phyloP scores from a whole-genome alignment of 2,888 invertebrate species.

The Lucinisca nassula region DNA sequence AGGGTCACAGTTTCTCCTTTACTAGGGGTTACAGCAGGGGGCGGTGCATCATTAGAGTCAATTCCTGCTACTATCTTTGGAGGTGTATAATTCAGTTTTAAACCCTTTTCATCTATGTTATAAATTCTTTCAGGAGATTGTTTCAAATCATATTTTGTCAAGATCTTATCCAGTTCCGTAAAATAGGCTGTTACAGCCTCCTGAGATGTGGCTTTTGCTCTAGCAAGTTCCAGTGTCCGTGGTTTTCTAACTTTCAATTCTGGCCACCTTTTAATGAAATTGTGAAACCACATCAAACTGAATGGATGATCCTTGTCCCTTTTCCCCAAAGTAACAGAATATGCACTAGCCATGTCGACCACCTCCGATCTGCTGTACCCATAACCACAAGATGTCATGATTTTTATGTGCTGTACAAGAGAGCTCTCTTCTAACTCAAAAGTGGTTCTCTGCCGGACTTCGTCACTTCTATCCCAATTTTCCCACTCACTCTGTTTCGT shows the following conservation, averaged over 20 bases:
- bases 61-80: background rate
- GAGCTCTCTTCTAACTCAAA: too few species aligned
- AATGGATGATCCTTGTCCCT: background rate
- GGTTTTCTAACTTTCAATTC: background rate
- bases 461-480: background rate
- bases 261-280: background rate
- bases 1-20: background rate
- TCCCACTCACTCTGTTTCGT: too few species aligned
- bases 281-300: background rate
- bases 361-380: background rate
- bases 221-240: background rate
- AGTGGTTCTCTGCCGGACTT: background rate
- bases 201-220: constrained; percentile 40
- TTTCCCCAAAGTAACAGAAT: background rate
- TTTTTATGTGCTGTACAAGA: too few species aligned
- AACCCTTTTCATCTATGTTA: constrained; percentile 41
- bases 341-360: background rate
- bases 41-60: background rate
- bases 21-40: constrained; percentile 7
- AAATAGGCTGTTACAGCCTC: constrained; percentile 32
- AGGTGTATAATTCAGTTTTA: constrained; percentile 19
- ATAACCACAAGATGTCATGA: too few species aligned
- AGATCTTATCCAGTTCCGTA: constrained; percentile 18
- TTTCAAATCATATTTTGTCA: constrained; percentile 35
- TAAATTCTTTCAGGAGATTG: constrained; percentile 32